Conservation (phyloP, 2,113 vertebrate species). For the Rhinolophus ferrumequinum region DNA sequence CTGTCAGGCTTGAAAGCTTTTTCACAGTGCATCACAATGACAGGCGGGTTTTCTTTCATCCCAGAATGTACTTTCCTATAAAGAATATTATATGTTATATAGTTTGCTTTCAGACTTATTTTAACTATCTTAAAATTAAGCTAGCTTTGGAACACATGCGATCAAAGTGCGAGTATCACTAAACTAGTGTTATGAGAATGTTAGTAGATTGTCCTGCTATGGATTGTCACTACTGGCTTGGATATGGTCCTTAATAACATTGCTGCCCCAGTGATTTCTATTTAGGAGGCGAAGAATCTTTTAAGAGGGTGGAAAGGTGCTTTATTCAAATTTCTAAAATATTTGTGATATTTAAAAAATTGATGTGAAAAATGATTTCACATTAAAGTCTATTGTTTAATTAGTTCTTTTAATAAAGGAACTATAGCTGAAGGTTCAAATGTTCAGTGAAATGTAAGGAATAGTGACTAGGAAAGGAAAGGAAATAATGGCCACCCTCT, state of each 20-base stretch:
- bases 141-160: conserved; percentile 13
- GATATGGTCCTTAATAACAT: background rate
- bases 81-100: background rate
- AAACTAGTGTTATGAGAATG: background rate
- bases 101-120: background rate
- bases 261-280: background rate
- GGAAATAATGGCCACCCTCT: background rate
- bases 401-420: conserved; percentile 33
- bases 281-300: background rate
- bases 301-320: background rate
- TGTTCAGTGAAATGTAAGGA: background rate
- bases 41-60: background rate
- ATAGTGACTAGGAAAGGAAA: conserved; percentile 8
- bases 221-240: background rate
- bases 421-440: background rate
- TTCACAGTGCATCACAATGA: background rate
- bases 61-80: background rate
- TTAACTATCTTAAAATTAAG: background rate
- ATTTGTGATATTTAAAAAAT: conserved; percentile 35
- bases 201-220: background rate
- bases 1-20: background rate
- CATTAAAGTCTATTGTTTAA: background rate
- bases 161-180: background rate
- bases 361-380: conserved; percentile 22
- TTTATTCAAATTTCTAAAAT: conserved; percentile 28